These are phyloP conservation scores for Rhodinocichla rosea DNA, from an alignment of 2,113 vertebrate species.

Conservation along the genomic window DNA sequence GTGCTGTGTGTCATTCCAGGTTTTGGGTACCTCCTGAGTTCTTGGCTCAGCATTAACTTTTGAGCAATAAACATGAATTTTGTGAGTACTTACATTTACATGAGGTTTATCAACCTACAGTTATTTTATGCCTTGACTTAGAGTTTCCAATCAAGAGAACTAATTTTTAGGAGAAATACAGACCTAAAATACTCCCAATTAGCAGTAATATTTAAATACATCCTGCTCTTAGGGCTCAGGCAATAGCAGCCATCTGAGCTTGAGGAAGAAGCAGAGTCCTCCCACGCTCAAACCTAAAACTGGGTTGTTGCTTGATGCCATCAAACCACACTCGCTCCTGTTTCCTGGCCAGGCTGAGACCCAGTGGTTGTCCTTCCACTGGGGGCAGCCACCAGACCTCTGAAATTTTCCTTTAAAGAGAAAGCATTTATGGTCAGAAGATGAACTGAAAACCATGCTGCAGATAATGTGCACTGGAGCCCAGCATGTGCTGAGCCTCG, in stretches of 20 bases:
- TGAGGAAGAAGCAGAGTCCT: neutral
- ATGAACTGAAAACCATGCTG: neutral
- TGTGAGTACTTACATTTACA: neutral
- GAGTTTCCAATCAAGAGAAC: constrained; percentile 24
- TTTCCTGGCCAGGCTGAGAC: neutral
- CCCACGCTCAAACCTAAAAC: constrained; percentile 16
- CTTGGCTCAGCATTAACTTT: neutral
- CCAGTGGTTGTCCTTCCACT: neutral
- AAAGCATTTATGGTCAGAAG: neutral
- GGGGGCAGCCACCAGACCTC: neutral
- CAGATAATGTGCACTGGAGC: neutral
- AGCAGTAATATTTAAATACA: constrained; percentile 52
- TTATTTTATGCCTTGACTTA: neutral
- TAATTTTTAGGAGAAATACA: constrained; percentile 31
- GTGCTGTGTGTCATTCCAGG: neutral
- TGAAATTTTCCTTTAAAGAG: neutral
- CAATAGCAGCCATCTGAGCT: constrained; percentile 23
- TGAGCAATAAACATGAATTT: neutral
- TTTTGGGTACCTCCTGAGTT: neutral
- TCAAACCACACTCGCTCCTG: neutral
- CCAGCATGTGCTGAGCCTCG: rapidly evolving
- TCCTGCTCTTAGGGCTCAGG: constrained; percentile 43
- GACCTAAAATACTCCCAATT: constrained; percentile 40
- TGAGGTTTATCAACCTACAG: neutral
- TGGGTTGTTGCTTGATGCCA: neutral